Evolutionary conservation across 2,113 vertebrate species (phyloP).

Genomic region (Zosterops pallidus): DNA sequence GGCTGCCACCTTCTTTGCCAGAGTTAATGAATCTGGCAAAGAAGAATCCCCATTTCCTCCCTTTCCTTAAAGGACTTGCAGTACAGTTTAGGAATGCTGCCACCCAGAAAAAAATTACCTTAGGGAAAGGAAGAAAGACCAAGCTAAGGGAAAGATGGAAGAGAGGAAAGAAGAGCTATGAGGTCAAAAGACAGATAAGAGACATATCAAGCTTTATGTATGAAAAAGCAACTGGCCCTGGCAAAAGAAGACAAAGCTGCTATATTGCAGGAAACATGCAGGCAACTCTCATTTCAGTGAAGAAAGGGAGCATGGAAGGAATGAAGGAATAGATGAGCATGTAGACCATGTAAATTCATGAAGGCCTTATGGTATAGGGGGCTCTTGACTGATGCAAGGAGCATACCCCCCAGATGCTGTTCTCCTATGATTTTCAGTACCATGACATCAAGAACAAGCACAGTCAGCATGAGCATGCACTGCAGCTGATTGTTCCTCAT

Average conservation of each 20-base stretch:
- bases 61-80: not conserved
- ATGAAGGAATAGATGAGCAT: not conserved
- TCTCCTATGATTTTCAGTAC: not conserved
- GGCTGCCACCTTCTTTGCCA: not conserved
- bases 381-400: not conserved
- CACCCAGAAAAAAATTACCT: not conserved
- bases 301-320: not conserved
- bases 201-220: not conserved
- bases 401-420: not conserved
- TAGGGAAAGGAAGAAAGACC: not conserved
- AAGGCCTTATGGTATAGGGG: rapidly evolving
- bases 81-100: not conserved
- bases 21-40: not conserved
- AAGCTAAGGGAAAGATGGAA: not conserved
- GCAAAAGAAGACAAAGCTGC: not conserved
- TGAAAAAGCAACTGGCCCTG: not conserved
- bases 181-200: not conserved
- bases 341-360: not conserved
- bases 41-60: not conserved
- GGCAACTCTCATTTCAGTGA: not conserved
- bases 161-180: not conserved
- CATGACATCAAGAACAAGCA: not conserved
- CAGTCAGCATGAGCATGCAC: not conserved
- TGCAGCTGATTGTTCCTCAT: not conserved
- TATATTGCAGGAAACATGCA: not conserved